Evolutionary conservation across 2,797 vertebrate genomes (phyloP).

Genomic region (Trachops cirrhosus): DNA sequence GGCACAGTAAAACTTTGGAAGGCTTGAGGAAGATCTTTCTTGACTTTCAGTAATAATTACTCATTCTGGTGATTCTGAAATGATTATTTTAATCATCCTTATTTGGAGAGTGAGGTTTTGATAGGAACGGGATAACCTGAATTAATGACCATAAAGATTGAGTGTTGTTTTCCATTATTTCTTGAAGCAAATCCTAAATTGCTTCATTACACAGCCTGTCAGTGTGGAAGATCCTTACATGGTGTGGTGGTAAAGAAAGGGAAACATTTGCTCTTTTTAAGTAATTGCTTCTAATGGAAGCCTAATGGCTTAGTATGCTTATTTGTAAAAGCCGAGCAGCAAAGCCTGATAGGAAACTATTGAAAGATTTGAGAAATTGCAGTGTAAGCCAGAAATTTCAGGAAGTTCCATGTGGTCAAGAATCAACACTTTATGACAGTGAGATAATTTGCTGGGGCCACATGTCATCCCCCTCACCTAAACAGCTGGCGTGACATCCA

Average conservation of each 20-base stretch:
- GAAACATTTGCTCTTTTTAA: conserved; percentile 25
- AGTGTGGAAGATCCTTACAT: not conserved
- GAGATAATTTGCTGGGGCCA: conserved; percentile 27
- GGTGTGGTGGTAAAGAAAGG: not conserved
- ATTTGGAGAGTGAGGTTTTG: not conserved
- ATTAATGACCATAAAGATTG: not conserved
- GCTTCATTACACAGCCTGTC: not conserved
- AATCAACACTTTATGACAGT: conserved; percentile 44
- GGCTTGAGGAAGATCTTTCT: not conserved
- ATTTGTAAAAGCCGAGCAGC: conserved; percentile 14
- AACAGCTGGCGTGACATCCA: not conserved
- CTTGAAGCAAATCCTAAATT: not conserved
- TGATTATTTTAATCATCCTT: not conserved
- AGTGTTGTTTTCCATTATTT: conserved; percentile 21
- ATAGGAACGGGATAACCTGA: not conserved
- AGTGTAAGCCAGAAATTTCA: not conserved
- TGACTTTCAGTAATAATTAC: conserved; percentile 13
- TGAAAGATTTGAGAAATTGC: conserved; percentile 36
- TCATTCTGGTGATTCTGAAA: not conserved
- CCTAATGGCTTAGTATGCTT: not conserved
- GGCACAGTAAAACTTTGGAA: not conserved
- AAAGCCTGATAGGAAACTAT: not conserved
- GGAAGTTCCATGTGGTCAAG: conserved; percentile 15
- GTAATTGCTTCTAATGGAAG: conserved; percentile 56
- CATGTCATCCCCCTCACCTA: not conserved